Evolutionary conservation across 2,797 vertebrate genomes (phyloP), one percentile per base, ranked within the genome.

Genomic region (Phyllotis vaccarum): DNA sequence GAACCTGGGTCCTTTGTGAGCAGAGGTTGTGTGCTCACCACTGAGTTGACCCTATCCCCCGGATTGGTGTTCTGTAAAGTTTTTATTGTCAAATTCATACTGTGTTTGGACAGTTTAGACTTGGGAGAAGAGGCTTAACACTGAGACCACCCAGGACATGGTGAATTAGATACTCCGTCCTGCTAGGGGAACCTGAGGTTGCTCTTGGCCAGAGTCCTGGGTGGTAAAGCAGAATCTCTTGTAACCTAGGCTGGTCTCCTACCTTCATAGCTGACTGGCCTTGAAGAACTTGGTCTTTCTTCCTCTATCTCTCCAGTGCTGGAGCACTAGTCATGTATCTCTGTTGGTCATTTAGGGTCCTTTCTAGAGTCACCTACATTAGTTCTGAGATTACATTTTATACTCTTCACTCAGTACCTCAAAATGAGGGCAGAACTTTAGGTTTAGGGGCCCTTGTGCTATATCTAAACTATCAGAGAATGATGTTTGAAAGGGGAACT

Each of bases 371-470:
- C 27, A 34, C 54, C 11, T 1, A 27, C 27, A 24, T n/a, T 86
- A 8, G 43, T 43, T 43, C 37, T 60, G 68, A 3, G 27, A 21
- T 58, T 56, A 56, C n/a, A 29, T 31, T 72, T 56, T 40, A 74
- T 49, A 9, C 9, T 49, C 46, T 49, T 49, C 5, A 21, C 52
- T n/a, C 14, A 37, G 1, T 27, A 9, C 10, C 13, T 56, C n/a
- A n/a, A 7, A 10, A 12, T 29, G 60, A 43, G 46, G 46, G 46
- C n/a, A n/a, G n/a, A n/a, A n/a, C n/a, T n/a, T n/a, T n/a, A n/a
- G n/a, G n/a, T n/a, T n/a, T n/a, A n/a, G n/a, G n/a, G 19, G 27
- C 21, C 0, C 2, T 1, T 17, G 21, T 29, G 5, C 70, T 17
- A 1, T n/a, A 6, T 46, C 31, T 0, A 37, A 56, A 60, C 31